Conservation (phyloP, 1,140 invertebrate species). For the Cherax quadricarinatus region DNA sequence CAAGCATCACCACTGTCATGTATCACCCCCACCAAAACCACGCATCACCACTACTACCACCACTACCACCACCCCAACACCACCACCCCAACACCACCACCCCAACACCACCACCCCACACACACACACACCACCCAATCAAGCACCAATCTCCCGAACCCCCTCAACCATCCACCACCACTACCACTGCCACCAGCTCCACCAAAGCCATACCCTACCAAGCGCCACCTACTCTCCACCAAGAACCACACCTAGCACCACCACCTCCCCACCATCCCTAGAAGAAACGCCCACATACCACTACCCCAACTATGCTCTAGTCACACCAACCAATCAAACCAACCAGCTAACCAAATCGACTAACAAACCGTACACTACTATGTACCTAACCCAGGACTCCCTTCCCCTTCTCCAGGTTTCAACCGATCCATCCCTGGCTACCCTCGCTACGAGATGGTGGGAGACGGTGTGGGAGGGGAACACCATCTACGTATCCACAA, state of each 20-base stretch:
- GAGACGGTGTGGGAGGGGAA: constrained; percentile 87
- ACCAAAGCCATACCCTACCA: too few species aligned
- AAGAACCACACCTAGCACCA: too few species aligned
- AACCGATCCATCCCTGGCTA: constrained; percentile 92
- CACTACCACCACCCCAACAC: background rate
- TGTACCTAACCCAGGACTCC: background rate
- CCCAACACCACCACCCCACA: too few species aligned
- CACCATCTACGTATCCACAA: constrained; percentile 81
- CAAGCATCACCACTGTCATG: too few species aligned
- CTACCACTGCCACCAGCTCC: background rate
- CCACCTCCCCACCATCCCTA: too few species aligned
- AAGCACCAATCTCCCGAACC: too few species aligned
- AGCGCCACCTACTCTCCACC: too few species aligned
- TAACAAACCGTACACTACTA: background rate
- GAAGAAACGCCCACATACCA: too few species aligned
- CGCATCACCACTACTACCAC: background rate
- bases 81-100: background rate
- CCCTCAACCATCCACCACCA: background rate
- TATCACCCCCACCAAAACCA: background rate
- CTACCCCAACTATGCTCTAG: too few species aligned
- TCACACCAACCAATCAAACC: too few species aligned
- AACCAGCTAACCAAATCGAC: background rate
- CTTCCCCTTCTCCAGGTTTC: constrained; percentile 81
- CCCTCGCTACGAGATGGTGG: constrained; percentile 94
- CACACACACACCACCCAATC: too few species aligned